Percentiles rank a stretch among this genome's conserved stretches.
These are phyloP conservation scores for Aegithalos caudatus DNA, from an alignment of 2,113 vertebrate genomes.

Conservation along the genomic window DNA sequence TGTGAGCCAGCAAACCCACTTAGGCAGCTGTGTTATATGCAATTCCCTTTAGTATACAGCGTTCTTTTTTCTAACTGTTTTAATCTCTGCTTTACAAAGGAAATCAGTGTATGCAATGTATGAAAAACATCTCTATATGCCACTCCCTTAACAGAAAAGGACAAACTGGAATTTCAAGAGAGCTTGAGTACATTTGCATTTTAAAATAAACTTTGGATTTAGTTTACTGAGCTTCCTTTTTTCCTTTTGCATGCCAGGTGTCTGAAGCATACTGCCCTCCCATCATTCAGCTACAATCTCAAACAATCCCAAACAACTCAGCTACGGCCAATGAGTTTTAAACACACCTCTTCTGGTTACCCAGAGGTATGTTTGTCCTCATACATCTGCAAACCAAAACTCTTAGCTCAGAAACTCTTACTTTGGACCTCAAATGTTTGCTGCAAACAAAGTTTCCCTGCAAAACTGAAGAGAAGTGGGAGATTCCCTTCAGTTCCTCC, in stretches of 20 bases:
- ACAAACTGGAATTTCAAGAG: constrained; percentile 7
- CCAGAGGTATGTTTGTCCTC: not conserved
- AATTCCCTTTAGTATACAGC: not conserved
- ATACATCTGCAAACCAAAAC: not conserved
- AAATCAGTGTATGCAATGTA: not conserved
- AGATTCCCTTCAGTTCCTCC: not conserved
- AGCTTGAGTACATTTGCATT: not conserved
- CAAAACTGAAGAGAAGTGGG: not conserved
- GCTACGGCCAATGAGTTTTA: not conserved
- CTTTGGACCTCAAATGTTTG: not conserved
- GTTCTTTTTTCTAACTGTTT: not conserved
- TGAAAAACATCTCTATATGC: not conserved
- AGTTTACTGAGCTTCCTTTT: not conserved
- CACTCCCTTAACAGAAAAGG: not conserved
- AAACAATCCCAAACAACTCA: not conserved
- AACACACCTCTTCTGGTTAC: not conserved
- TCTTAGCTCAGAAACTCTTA: not conserved
- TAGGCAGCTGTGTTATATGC: not conserved
- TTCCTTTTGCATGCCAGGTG: not conserved
- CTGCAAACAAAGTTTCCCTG: not conserved
- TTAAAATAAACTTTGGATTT: not conserved
- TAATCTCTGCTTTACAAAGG: constrained; percentile 6
- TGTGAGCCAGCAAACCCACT: not conserved
- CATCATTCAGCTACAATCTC: not conserved
- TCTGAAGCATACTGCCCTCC: not conserved